Evolutionary conservation across 2,888 invertebrate species (phyloP).

Genomic region (Chalcosyrphus nemorum): DNA sequence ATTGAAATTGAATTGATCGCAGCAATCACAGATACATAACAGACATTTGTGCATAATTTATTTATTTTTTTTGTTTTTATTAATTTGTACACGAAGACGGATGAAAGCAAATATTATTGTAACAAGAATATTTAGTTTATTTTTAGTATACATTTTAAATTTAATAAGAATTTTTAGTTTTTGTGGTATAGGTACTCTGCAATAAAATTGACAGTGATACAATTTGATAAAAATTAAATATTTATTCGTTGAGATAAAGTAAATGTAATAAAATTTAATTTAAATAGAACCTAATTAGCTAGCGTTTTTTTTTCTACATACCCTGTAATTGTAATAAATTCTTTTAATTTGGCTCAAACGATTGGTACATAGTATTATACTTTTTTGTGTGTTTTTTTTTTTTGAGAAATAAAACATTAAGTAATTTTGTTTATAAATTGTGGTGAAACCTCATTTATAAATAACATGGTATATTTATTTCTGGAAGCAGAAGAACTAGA

Average conservation of each 20-base stretch:
- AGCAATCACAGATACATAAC: slow-evolving; percentile 70
- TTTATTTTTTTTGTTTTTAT: too few relatives aligned
- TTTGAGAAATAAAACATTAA: background rate
- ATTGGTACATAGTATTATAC: slow-evolving; percentile 17
- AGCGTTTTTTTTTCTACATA: slow-evolving; percentile 11
- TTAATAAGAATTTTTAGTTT: background rate
- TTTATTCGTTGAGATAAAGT: slow-evolving; percentile 3
- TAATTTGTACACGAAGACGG: slow-evolving; percentile 56
- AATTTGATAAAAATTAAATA: background rate
- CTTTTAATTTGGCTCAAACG: slow-evolving; percentile 1
- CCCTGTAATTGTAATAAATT: slow-evolving; percentile 52
- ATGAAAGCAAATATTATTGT: slow-evolving; percentile 46
- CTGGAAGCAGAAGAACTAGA: background rate
- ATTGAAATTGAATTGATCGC: slow-evolving; percentile 70
- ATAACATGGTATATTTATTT: background rate
- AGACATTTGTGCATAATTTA: slow-evolving; percentile 65
- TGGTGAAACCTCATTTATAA: slow-evolving; percentile 34
- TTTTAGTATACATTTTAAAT: slow-evolving; percentile 8
- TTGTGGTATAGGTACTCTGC: background rate
- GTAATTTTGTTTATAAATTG: background rate
- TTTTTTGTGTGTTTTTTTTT: background rate
- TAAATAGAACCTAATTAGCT: slow-evolving; percentile 5
- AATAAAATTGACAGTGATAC: slow-evolving; percentile 22
- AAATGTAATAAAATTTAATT: slow-evolving; percentile 17
- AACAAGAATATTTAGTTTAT: slow-evolving; percentile 15